Base-by-base conservation (phyloP, 2,113 vertebrate genomes). In the Dipodomys spectabilis region DNA sequence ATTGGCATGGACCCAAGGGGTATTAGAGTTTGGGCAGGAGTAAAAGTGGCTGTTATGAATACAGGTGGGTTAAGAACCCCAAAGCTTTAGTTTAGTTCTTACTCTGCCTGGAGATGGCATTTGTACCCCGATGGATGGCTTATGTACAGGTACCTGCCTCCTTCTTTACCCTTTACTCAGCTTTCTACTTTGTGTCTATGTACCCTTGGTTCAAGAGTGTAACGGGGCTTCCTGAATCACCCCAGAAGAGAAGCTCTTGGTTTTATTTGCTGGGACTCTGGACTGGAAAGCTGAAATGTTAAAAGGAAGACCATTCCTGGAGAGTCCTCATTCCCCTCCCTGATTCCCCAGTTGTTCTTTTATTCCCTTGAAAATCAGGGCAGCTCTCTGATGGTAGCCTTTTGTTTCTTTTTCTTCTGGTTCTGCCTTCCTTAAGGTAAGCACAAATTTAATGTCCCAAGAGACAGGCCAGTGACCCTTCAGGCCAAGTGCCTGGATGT, bases 401-500 rank as follows among this genome's bases (percentile, higher is more conserved):
- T 7, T 53, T 88, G 64, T 92, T 94, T 96, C 93, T 82, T 82
- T 96, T 65, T 18, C 25, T 79, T 44, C 19, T 20, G 57, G 64
- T 68, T 91, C 79, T 93, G 94, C 39, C 23, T 87, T 91, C 30
- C 22, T 23, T 19, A 88, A 95, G 95, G 95, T 96, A 97, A 97
- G 92, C 88, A 82, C 10, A 65, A 84, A 95, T 82, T 94, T 96
- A 96, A 94, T 25, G 89, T 97, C 98, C 96, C 95, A 74, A 68
- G 97, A 95, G 97, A 96, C 73, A 80, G 95, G 92, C 95, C 0
- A 0, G 71, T 82, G 97, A 97, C 97, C 97, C 95, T 97, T 77
- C 35, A 93, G 97, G 97, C 97, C 98, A 98, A 98, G 97, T 96
- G 97, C 97, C 97, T 92, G 96, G 94, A 96, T 97, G 94, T 97